Evolutionary conservation across 1,140 invertebrate genomes (phyloP).

Genomic region (Eciton burchellii): DNA sequence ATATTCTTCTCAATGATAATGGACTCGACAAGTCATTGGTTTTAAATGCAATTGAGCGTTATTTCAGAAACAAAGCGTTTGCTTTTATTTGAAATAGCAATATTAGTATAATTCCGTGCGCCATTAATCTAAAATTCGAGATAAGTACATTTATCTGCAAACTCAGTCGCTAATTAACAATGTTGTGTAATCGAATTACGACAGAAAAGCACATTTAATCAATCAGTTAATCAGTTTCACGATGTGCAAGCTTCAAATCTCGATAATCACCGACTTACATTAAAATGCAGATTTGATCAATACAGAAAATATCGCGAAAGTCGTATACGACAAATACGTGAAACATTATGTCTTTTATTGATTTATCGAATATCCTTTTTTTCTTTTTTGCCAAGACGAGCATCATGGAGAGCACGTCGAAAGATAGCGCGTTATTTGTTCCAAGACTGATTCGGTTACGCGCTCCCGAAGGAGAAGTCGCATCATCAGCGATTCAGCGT

Average conservation of each 20-base stretch:
- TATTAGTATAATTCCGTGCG: constrained; percentile 23
- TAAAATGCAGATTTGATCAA: constrained; percentile 18
- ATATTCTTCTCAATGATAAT: not conserved
- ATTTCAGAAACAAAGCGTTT: constrained; percentile 7
- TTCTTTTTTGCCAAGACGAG: not conserved
- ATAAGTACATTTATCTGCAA: constrained; percentile 30
- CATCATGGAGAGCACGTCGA: not conserved
- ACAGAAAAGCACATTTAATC: constrained; percentile 33
- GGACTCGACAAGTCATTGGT: not conserved
- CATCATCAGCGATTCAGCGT: constrained; percentile 22
- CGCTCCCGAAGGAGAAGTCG: constrained; percentile 8
- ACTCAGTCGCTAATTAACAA: constrained; percentile 16
- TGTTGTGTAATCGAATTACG: constrained; percentile 42
- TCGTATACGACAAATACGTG: not conserved
- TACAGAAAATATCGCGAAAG: constrained; percentile 12
- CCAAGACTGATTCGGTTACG: constrained; percentile 22
- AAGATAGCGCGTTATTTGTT: constrained; percentile 21
- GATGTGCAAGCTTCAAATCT: not conserved
- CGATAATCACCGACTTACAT: not conserved
- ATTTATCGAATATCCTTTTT: not conserved
- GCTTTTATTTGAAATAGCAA: not conserved
- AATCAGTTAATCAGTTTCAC: constrained; percentile 25
- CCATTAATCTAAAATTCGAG: constrained; percentile 1
- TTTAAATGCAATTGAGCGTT: not conserved
- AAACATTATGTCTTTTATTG: not conserved